A percentile compares a stretch with the other conserved stretches of the same genome.
phyloP scores from a whole-genome alignment of 2,113 vertebrate species.

The Notiomystis cincta region DNA sequence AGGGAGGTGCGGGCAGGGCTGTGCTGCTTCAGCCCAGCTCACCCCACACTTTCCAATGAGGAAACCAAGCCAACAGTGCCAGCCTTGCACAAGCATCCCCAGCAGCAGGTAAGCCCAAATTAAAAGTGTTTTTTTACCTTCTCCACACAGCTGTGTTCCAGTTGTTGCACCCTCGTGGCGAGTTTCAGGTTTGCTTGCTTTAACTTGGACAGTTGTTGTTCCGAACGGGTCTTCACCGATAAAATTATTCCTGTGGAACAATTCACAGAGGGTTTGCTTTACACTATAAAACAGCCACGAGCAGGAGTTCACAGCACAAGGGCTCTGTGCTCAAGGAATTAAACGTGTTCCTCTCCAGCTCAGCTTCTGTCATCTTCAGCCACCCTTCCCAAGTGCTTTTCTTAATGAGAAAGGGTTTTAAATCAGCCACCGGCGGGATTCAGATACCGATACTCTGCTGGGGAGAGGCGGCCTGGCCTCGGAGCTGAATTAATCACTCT shows the following conservation, averaged over 20 bases:
- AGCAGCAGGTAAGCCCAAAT: not conserved
- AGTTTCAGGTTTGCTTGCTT: conserved; percentile 86
- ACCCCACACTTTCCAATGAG: not conserved
- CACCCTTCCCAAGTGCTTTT: conserved; percentile 8
- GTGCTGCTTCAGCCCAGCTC: not conserved
- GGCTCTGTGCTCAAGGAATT: not conserved
- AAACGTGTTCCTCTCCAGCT: not conserved
- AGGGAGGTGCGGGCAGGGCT: not conserved
- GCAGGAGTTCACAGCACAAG: not conserved
- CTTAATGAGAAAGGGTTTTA: conserved; percentile 7
- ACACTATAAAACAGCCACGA: not conserved
- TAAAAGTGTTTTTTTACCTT: conserved; percentile 73
- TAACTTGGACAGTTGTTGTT: conserved; percentile 81
- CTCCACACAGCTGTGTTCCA: conserved; percentile 78
- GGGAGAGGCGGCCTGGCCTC: not conserved
- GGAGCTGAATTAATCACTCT: conserved; percentile 11
- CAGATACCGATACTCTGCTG: not conserved
- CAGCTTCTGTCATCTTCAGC: not conserved
- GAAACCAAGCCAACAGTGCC: not conserved
- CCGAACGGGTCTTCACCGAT: conserved; percentile 86
- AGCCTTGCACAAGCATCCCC: not conserved
- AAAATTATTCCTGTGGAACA: conserved; percentile 84
- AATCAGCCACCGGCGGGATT: not conserved
- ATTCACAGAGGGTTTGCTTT: not conserved
- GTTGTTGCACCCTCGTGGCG: conserved; percentile 77